Evolutionary conservation across 2,113 vertebrate species (phyloP), one percentile per base, ranked within the genome.

Genomic region (Spea bombifrons): DNA sequence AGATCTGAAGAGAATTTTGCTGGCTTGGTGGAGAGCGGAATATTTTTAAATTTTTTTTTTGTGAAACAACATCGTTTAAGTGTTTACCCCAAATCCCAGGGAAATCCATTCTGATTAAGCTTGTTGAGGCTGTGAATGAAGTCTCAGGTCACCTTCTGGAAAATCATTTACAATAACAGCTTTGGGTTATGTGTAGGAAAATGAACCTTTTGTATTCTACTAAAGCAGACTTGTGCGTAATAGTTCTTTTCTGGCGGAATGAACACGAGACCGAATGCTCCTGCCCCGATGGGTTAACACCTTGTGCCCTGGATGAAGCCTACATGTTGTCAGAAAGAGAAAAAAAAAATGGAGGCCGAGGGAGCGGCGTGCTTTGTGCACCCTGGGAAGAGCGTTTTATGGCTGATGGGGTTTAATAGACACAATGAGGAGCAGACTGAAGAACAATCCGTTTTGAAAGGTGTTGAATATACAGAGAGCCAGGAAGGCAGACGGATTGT

Each of bases 401-500:
- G 73, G 68, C 72, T 82, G 84, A 80, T 82, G 80, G 55, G 63
- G 85, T 81, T 86, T 82, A 80, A 15, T 16, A 78, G 81, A 82
- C 61, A 66, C 68, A 76, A 72, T 76, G 43, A 84, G 83, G 84
- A 78, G 53, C 82, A 82, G 67, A 55, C 55, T 64, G 85, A 79
- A 85, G 83, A 86, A 81, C 86, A 83, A 83, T 79, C 67, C 17
- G 15, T 81, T 68, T 77, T 71, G 84, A 66, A 81, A 52, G 85
- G 71, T 85, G 81, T 82, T 88, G 75, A 73, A 76, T 76, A 66
- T 68, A 84, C 50, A 84, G 57, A 76, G 76, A 83, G 84, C 82
- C 83, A 83, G 81, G 71, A 82, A 86, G 82, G 87, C 83, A 85
- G 81, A 69, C 15, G 72, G 53, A 83, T 87, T 86, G 78, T 82